A percentile compares a stretch with the other conserved stretches of the same genome.
These are phyloP conservation scores for Crocuta crocuta DNA, from an alignment of 2,113 vertebrate species.

Conservation along the genomic window DNA sequence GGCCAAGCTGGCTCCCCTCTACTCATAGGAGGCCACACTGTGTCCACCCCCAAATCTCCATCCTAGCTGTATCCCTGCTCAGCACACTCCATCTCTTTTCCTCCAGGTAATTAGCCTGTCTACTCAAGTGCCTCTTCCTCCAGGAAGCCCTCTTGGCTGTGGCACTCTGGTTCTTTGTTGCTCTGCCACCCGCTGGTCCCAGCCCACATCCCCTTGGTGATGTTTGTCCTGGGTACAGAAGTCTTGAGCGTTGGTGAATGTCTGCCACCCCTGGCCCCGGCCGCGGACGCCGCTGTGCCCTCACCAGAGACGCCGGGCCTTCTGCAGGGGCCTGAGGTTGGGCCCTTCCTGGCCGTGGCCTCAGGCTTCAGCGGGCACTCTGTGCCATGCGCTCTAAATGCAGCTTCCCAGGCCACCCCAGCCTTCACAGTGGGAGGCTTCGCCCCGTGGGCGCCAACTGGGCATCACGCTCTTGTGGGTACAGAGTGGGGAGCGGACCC, in stretches of 20 bases:
- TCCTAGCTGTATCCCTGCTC: neutral
- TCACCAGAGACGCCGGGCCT: fast-evolving
- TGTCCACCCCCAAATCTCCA: fast-evolving
- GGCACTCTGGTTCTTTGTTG: neutral
- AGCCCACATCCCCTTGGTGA: neutral
- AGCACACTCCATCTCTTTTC: neutral
- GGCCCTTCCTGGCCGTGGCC: neutral
- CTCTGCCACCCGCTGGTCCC: neutral
- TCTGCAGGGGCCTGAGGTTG: neutral
- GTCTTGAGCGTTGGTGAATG: neutral
- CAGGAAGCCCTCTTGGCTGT: neutral
- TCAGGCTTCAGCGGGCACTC: neutral
- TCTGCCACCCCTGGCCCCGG: no score
- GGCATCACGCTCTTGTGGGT: neutral
- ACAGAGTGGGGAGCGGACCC: neutral
- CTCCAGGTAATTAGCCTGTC: neutral
- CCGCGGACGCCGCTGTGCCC: fast-evolving
- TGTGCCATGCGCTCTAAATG: neutral
- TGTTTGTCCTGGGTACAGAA: neutral
- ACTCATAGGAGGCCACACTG: fast-evolving
- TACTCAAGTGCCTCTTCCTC: neutral
- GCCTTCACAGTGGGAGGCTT: neutral
- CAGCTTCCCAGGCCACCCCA: neutral
- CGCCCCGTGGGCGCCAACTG: fast-evolving
- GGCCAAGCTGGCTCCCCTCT: neutral